Evolutionary conservation across 2,888 invertebrate genomes (phyloP), one percentile per base, ranked within the genome.

Genomic region (Chrysotoxum bicinctum): DNA sequence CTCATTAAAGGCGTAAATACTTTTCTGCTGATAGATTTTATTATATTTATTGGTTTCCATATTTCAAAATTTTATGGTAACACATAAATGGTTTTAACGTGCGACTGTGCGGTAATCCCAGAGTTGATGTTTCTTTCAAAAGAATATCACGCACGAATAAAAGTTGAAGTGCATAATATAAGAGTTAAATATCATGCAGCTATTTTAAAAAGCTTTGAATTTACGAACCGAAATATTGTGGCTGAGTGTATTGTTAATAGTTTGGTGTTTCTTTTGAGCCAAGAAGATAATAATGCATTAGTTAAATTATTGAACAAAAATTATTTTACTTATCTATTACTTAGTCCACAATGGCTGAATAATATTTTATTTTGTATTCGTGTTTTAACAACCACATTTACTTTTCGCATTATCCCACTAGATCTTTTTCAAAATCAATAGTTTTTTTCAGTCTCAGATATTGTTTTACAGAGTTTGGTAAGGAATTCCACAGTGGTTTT

Each of bases 11-110:
- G 62, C 43, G 52, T 62, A 37, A 70, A 78, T 78, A 64, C 50
- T 30, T 72, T 66, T 78, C 21, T 40, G 64, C 30, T 78, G 64
- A 79, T 79, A 52, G 66, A 43, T 79, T 73, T 79, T 43, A 60
- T 72, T 48, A 43, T 48, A 69, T 48, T 40, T 32, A 32, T 35
- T 72, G 19, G 45, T 9, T 32, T 32, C 45, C 7, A 45, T 64
- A 43, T 45, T 16, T 64, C 43, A 32, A 66, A 58, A 37, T 43
- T 73, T 79, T 73, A 80, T 52, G 60, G 26, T 16, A 23, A 35
- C 14, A n/a, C 52, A 74, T 80, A 74, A 74, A 74, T 43, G 52
- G 62, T 74, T 45, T 30, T 56, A 58, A 56, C n/a, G 45, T 30
- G 35, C 52, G 3, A 3, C 26, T 4, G 14, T 21, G 23, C 10